Conservation (phyloP, 30 jellyfish, hydroid and myxozoan genomes). For the Chrysaora quinquecirrha region DNA sequence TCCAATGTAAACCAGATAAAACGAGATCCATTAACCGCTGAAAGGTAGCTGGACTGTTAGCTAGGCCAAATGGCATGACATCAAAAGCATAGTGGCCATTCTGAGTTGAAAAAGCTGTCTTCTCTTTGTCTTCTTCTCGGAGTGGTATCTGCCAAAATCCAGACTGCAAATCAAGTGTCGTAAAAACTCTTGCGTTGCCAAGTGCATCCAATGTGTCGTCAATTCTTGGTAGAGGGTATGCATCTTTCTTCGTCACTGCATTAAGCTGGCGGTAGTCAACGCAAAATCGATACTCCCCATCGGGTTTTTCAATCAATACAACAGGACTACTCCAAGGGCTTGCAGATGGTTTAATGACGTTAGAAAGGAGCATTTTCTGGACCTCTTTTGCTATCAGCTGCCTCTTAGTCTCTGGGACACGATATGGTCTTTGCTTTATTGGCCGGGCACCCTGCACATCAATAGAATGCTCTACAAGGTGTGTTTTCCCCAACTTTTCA, state of each 20-base stretch:
- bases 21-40: constrained; percentile 59
- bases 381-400: too few species aligned
- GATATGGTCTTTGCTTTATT: too few species aligned
- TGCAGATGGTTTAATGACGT: too few species aligned
- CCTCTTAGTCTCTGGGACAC: too few species aligned
- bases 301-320: too few species aligned
- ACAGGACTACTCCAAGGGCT: too few species aligned
- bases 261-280: constrained; percentile 56
- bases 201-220: constrained; percentile 60
- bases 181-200: constrained; percentile 25
- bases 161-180: constrained; percentile 46
- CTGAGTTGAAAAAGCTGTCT: constrained; percentile 58
- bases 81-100: neutral
- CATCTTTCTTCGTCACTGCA: constrained; percentile 66
- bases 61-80: constrained; percentile 60
- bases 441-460: too few species aligned
- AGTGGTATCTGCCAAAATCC: constrained; percentile 74
- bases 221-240: constrained; percentile 64
- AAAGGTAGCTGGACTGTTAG: constrained; percentile 55
- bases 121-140: constrained; percentile 24
- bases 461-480: too few species aligned
- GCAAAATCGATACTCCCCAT: neutral
- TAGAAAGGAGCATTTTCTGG: too few species aligned
- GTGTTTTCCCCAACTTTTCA: too few species aligned
- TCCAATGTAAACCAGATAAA: constrained; percentile 42